These are phyloP conservation scores for Heptranchias perlo DNA, from an alignment of 2,113 vertebrate species.

Conservation along the genomic window DNA sequence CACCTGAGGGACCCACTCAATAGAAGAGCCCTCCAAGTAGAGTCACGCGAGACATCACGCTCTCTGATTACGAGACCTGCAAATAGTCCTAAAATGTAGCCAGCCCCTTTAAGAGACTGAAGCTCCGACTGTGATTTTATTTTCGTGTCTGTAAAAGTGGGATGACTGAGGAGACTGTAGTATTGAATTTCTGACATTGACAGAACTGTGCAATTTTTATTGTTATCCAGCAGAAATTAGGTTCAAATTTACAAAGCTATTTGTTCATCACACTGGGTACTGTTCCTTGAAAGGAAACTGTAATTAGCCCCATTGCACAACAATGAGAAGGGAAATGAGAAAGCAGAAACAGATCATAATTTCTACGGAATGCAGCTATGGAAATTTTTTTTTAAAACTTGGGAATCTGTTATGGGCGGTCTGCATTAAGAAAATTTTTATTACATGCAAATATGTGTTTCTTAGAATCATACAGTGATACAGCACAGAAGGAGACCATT, in stretches of 20 bases:
- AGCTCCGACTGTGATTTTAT: neutral
- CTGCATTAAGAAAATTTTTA: neutral
- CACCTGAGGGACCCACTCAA: too few relatives aligned
- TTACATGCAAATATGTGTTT: neutral
- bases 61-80: too few relatives aligned
- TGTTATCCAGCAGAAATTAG: conserved; percentile 8
- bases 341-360: neutral
- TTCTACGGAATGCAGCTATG: neutral
- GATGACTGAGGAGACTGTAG: neutral
- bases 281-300: conserved; percentile 6
- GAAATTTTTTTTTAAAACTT: neutral
- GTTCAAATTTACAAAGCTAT: neutral
- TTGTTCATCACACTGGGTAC: neutral
- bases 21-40: too few relatives aligned
- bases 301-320: neutral
- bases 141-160: neutral
- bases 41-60: too few relatives aligned
- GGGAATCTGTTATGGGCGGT: neutral
- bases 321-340: neutral
- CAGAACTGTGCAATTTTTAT: neutral
- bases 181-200: conserved; percentile 18
- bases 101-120: neutral
- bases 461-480: too few relatives aligned
- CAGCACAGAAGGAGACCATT: too few relatives aligned
- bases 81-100: neutral